Evolutionary conservation across 2,888 invertebrate genomes (phyloP).

Genomic region (Lithophane ornitopus): DNA sequence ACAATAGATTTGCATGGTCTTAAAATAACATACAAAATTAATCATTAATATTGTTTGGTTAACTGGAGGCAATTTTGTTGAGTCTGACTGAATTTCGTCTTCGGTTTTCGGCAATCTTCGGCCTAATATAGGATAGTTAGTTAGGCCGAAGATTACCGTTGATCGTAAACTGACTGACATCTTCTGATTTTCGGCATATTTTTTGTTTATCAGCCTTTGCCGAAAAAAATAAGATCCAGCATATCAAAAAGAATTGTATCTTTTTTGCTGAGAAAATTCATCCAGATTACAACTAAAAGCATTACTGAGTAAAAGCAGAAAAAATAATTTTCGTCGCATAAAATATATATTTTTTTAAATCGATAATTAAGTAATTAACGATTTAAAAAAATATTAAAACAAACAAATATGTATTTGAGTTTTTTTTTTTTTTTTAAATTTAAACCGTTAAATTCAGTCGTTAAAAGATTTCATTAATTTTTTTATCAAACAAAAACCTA

Average conservation of each 20-base stretch:
- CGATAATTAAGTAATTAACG: no score
- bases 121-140: background rate
- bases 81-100: background rate
- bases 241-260: no score
- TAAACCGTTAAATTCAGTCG: background rate
- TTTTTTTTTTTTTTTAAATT: no score
- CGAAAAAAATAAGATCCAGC: background rate
- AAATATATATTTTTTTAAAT: background rate
- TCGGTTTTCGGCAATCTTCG: background rate
- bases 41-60: background rate
- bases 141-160: no score
- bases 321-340: background rate
- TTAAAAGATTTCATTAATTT: background rate
- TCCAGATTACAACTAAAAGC: background rate
- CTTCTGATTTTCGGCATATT: no score
- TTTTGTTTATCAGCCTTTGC: background rate
- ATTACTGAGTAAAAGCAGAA: background rate
- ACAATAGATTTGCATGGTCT: no score
- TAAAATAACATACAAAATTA: no score
- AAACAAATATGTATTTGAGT: no score
- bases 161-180: no score
- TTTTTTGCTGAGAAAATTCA: background rate
- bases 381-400: no score
- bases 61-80: background rate
- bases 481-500: background rate